Evolutionary conservation across 2,797 vertebrate genomes (phyloP).

Genomic region (Erpetoichthys calabaricus): DNA sequence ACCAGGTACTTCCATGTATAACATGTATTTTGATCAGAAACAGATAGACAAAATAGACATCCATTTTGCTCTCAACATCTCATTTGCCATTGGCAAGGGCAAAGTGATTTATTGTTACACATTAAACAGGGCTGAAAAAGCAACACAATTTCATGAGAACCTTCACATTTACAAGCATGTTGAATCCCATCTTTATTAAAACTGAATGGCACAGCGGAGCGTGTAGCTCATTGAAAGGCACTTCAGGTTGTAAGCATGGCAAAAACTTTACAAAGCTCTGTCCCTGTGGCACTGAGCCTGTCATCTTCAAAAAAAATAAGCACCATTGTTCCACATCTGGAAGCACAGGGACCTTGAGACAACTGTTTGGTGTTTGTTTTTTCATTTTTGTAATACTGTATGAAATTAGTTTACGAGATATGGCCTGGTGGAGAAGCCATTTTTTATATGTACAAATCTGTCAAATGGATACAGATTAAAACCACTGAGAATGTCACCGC

Average conservation of each 20-base stretch:
- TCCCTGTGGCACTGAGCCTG: constrained; percentile 4
- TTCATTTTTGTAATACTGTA: too few species aligned
- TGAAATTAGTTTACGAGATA: too few species aligned
- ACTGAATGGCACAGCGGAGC: constrained; percentile 26
- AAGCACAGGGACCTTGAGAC: too few species aligned
- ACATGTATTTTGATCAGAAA: background rate
- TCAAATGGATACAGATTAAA: too few species aligned
- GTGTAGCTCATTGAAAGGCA: constrained; percentile 29
- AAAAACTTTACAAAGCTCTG: constrained; percentile 1
- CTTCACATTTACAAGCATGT: constrained; percentile 23
- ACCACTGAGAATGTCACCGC: too few species aligned
- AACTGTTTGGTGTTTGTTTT: too few species aligned
- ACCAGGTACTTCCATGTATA: background rate
- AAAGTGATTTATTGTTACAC: constrained; percentile 27
- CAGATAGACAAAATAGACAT: constrained; percentile 11
- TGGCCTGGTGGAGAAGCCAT: too few species aligned
- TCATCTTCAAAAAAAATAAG: too few species aligned
- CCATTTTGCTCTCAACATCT: constrained; percentile 12
- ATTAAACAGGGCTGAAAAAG: constrained; percentile 17
- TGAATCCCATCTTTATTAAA: constrained; percentile 31
- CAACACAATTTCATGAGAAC: constrained; percentile 30
- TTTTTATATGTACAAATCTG: too few species aligned
- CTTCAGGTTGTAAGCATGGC: constrained; percentile 8
- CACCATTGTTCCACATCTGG: too few species aligned
- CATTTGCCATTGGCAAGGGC: constrained; percentile 15